Evolutionary conservation across 2,797 vertebrate genomes (phyloP).

Genomic region (Anas bahamensis): DNA sequence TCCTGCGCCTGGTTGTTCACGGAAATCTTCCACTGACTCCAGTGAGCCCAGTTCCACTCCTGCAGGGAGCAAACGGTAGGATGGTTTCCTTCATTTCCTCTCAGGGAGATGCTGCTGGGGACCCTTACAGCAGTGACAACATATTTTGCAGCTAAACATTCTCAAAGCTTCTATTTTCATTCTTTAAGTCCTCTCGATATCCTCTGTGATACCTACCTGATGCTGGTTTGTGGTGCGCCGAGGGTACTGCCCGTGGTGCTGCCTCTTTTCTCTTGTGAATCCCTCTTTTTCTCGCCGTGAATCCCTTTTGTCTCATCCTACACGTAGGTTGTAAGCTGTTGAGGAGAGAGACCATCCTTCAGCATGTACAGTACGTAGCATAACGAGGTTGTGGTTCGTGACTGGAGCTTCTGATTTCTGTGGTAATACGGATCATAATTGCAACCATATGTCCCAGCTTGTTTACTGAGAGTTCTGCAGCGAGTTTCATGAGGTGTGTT

Average conservation of each 20-base stretch:
- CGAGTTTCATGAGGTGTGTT: conserved; percentile 41
- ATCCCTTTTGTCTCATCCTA: neutral
- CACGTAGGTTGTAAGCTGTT: neutral
- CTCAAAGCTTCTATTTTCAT: neutral
- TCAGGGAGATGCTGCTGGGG: neutral
- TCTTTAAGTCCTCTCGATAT: neutral
- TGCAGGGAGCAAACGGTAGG: accelerated
- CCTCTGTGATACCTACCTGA: neutral
- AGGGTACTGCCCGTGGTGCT: neutral
- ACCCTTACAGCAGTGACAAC: neutral
- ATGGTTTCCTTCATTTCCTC: neutral
- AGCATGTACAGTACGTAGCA: neutral
- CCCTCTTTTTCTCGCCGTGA: neutral
- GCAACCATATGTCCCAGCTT: conserved; percentile 30
- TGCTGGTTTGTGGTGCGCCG: neutral
- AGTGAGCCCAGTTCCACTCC: too few species aligned
- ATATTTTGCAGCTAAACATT: neutral
- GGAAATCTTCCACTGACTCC: neutral
- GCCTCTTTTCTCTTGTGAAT: neutral
- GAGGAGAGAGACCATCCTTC: neutral
- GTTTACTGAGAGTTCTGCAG: conserved; percentile 11
- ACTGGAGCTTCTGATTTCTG: conserved; percentile 43
- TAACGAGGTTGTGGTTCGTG: neutral
- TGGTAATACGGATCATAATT: conserved; percentile 25
- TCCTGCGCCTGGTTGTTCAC: neutral